Conservation (phyloP, 2,888 invertebrate species). For the Aromia moschata region DNA sequence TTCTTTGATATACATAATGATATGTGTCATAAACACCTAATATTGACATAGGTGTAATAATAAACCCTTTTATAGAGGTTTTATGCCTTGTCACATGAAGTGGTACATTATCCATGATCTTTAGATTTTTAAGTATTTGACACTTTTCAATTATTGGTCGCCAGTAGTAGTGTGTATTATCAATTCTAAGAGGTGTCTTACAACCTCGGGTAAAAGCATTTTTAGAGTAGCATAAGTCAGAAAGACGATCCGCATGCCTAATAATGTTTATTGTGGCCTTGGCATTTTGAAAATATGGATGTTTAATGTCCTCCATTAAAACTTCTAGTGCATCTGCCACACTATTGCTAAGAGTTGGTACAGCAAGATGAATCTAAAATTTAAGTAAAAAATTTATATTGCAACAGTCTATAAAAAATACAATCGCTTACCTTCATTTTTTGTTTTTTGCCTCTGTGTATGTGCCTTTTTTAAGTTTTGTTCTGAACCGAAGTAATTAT, state of each 20-base stretch:
- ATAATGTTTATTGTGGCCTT: constrained; percentile 30
- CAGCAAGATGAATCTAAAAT: constrained; percentile 36
- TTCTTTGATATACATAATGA: background rate
- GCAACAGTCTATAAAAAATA: no score
- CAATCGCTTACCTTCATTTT: no score
- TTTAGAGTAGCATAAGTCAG: constrained; percentile 34
- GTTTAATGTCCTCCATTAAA: constrained; percentile 26
- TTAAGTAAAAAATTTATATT: no score
- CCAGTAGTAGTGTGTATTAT: constrained; percentile 29
- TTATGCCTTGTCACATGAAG: background rate
- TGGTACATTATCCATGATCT: background rate
- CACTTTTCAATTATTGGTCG: constrained; percentile 9
- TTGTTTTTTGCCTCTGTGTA: no score
- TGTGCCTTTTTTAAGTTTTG: no score
- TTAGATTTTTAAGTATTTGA: constrained; percentile 22
- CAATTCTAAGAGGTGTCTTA: constrained; percentile 23
- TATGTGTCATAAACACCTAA: no score
- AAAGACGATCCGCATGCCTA: constrained; percentile 25
- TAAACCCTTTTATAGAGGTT: no score
- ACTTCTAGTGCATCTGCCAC: constrained; percentile 36
- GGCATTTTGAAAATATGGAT: constrained; percentile 27
- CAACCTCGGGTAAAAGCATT: constrained; percentile 23
- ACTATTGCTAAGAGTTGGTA: constrained; percentile 33
- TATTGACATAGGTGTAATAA: no score
- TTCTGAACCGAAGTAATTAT: no score